phyloP scores from a whole-genome alignment of 2,797 vertebrate genomes.

The Tauraco hartlaubi region DNA sequence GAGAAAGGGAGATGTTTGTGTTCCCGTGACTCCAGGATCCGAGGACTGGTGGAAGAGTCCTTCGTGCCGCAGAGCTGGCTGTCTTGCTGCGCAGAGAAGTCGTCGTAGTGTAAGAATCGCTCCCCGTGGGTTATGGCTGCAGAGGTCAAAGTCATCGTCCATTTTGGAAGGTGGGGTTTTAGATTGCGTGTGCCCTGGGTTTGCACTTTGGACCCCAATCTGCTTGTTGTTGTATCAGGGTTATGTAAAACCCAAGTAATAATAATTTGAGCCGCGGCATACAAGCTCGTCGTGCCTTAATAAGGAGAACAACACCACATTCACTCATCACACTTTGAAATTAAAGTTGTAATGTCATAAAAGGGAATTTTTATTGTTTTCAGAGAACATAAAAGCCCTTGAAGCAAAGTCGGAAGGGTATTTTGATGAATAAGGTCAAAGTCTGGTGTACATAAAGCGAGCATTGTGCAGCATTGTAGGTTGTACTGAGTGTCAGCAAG shows the following conservation, averaged over 20 bases:
- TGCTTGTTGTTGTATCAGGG: conserved; percentile 11
- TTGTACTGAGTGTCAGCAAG: conserved; percentile 31
- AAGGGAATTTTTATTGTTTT: conserved; percentile 68
- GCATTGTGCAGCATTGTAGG: conserved; percentile 48
- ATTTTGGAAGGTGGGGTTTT: conserved; percentile 57
- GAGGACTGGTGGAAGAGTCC: neutral
- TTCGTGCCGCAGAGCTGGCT: accelerated
- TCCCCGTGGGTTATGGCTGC: neutral
- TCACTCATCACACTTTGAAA: conserved; percentile 65
- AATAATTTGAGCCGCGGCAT: neutral
- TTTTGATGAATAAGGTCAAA: conserved; percentile 71
- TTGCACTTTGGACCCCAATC: conserved; percentile 51
- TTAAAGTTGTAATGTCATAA: conserved; percentile 67
- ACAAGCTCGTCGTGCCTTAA: conserved; percentile 33
- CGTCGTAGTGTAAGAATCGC: accelerated
- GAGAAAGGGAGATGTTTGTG: neutral
- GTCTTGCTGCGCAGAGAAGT: accelerated
- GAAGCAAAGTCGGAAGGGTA: conserved; percentile 58
- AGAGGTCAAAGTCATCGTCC: conserved; percentile 48
- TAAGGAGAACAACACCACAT: conserved; percentile 41
- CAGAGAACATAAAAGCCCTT: conserved; percentile 53
- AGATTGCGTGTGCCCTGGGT: neutral
- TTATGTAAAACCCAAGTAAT: conserved; percentile 19
- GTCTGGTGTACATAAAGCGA: conserved; percentile 67
- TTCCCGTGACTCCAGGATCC: neutral